Conservation (phyloP, 2,888 invertebrate genomes). For the Cybosia mesomella region DNA sequence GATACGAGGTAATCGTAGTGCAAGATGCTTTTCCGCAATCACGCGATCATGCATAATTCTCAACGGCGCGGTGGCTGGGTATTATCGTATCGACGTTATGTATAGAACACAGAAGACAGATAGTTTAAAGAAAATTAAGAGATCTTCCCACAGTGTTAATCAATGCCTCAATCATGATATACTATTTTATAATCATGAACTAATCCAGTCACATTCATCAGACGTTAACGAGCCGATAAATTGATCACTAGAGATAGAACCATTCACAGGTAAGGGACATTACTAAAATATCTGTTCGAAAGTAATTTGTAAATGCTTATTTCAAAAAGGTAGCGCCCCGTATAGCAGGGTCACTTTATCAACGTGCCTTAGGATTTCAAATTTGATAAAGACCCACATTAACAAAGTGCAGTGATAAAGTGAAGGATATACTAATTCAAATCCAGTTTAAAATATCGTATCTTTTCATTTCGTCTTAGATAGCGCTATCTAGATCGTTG, state of each 20-base stretch:
- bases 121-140: constrained; percentile 51
- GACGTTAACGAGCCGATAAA: constrained; percentile 81
- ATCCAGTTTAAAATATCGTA: constrained; percentile 66
- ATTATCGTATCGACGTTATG: constrained; percentile 25
- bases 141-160: constrained; percentile 74
- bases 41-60: constrained; percentile 57
- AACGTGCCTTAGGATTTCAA: constrained; percentile 68
- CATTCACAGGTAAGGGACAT: constrained; percentile 77
- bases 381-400: constrained; percentile 76
- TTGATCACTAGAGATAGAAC: constrained; percentile 78
- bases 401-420: constrained; percentile 73
- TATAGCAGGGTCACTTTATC: constrained; percentile 60
- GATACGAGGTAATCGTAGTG: constrained; percentile 70
- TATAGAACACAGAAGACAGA: constrained; percentile 19
- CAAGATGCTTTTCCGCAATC: constrained; percentile 71
- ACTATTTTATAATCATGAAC: constrained; percentile 78
- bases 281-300: constrained; percentile 77
- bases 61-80: constrained; percentile 21
- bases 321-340: constrained; percentile 75
- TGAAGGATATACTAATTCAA: constrained; percentile 76
- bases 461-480: constrained; percentile 63
- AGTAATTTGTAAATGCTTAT: constrained; percentile 78
- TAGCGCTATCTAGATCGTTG: constrained; percentile 67
- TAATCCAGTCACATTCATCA: constrained; percentile 78
- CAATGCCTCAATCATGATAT: constrained; percentile 73